Evolutionary conservation across 2,888 invertebrate genomes (phyloP).

Genomic region (Dasysyrphus tricinctus): DNA sequence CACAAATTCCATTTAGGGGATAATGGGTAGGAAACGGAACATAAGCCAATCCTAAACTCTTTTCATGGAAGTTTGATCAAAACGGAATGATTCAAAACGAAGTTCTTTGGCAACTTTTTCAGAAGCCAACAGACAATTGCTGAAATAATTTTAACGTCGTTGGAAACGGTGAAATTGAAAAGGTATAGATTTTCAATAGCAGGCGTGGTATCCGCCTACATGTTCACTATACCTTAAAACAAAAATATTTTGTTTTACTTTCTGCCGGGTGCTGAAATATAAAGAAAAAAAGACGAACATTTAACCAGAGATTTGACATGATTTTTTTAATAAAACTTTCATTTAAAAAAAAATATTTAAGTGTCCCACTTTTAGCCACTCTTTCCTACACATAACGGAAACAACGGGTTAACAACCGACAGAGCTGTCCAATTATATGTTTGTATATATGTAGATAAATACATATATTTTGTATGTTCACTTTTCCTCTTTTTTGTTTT

Average conservation of each 20-base stretch:
- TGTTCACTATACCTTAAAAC: too few species aligned
- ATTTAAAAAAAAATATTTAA: background rate
- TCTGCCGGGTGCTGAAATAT: too few species aligned
- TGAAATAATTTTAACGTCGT: too few species aligned
- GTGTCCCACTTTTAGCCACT: background rate
- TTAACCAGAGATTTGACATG: background rate
- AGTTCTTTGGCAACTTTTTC: too few species aligned
- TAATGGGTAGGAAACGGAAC: background rate
- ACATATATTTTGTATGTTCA: background rate
- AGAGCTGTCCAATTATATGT: slow-evolving; percentile 2
- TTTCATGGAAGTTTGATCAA: background rate
- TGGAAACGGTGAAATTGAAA: too few species aligned
- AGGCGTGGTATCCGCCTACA: too few species aligned
- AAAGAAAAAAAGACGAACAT: too few species aligned
- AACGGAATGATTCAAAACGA: too few species aligned
- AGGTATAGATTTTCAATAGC: too few species aligned
- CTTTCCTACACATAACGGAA: background rate
- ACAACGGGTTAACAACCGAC: slow-evolving; percentile 16
- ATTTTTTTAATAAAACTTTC: background rate
- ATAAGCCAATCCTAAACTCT: background rate
- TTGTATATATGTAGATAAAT: background rate
- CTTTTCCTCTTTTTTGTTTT: slow-evolving; percentile 13
- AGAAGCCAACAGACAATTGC: too few species aligned
- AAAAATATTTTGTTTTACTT: too few species aligned
- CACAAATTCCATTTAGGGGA: background rate